Conservation (phyloP, 2,113 vertebrate genomes). For the Oncorhynchus tshawytscha region DNA sequence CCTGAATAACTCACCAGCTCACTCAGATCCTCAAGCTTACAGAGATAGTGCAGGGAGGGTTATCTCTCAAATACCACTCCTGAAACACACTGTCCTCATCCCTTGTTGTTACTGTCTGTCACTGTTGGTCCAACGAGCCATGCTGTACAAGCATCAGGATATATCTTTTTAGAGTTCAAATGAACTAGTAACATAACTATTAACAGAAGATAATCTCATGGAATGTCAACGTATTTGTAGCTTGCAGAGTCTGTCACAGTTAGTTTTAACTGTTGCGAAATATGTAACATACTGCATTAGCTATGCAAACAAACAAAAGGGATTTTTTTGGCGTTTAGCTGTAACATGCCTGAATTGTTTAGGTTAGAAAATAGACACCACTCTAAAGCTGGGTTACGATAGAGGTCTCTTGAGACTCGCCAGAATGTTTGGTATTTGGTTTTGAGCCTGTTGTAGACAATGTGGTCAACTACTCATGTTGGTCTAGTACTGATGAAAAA, state of each 20-base stretch:
- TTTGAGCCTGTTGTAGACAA: not conserved
- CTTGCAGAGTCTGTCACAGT: not conserved
- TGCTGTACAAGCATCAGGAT: too few relatives aligned
- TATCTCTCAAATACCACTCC: not conserved
- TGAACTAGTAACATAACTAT: too few relatives aligned
- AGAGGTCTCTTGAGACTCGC: not conserved
- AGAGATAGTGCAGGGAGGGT: not conserved
- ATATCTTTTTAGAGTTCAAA: too few relatives aligned
- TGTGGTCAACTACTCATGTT: not conserved
- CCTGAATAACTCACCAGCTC: not conserved
- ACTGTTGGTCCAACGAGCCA: too few relatives aligned
- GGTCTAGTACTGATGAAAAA: not conserved
- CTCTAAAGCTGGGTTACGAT: not conserved
- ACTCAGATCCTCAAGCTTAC: not conserved
- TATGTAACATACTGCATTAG: not conserved
- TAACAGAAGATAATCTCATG: too few relatives aligned
- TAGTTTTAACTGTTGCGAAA: not conserved
- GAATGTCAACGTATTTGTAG: not conserved
- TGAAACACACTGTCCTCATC: not conserved
- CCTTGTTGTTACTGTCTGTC: too few relatives aligned
- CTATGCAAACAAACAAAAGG: not conserved
- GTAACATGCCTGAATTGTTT: not conserved
- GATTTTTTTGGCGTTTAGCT: not conserved
- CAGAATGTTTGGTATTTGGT: constrained; percentile 8
- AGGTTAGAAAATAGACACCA: not conserved